Base-by-base conservation (phyloP, 1,140 invertebrate species). In the Pogonomyrmex californicus region DNA sequence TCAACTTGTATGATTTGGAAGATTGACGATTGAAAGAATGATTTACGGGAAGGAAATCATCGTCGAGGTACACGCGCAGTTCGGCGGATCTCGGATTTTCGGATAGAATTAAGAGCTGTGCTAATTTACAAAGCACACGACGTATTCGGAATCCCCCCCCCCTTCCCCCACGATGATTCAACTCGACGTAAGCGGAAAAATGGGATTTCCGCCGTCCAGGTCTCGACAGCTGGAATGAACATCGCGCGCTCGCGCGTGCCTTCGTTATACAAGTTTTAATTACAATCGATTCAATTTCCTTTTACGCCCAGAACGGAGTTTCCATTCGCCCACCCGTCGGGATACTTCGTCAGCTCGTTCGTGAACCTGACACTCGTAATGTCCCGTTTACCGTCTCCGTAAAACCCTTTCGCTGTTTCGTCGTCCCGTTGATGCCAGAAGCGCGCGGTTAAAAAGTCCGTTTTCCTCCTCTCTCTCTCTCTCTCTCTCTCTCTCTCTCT, bases 251-350 rank as follows among this genome's bases (percentile, higher is more conserved):
- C 71, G 71, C 71, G 54, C 71, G 54, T 58, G 65, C 60, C 79
- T 86, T 87, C 87, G 85, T 91, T 88, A 87, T 86, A 81, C 87
- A 91, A 91, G 87, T 90, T 91, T 90, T 88, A 90, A 86, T 90
- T 91, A 91, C 87, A 91, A 90, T 90, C 65, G 73, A 70, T 88
- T 79, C 82, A 85, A 89, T 88, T 89, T 88, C 75, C 82, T 88
- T 86, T 71, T 79, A 75, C 76, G 47, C 38, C 33, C 60, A 30
- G 58, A 44, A 77, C 36, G 47, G 56, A 88, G 63, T 85, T 88
- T 71, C 56, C 54, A 71, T 70, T 63, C 47, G 44, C 41, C 36
- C 58, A 17, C 47, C 56, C 44, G 23, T 33, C 60, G 49, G n/a
- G 58, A 65, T 56, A 70, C 71, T 88, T 88, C 73, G 79, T 88